Percentiles rank a stretch among this genome's conserved stretches.
These are phyloP conservation scores for Tetraneura akinire DNA, from an alignment of 1,140 invertebrate genomes.

Conservation along the genomic window DNA sequence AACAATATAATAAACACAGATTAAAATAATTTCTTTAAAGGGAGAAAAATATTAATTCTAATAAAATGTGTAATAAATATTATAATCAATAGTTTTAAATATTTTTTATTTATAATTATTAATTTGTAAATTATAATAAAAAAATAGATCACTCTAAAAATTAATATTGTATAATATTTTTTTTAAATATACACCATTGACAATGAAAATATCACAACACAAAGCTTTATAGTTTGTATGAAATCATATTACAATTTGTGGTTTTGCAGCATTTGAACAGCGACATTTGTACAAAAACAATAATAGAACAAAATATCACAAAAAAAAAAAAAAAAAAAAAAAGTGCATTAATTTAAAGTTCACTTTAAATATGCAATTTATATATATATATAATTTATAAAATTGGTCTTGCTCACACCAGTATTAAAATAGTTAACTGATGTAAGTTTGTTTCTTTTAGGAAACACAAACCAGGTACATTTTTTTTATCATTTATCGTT, in stretches of 20 bases:
- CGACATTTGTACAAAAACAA: conserved; percentile 41
- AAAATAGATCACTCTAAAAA: conserved; percentile 45
- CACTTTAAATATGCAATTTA: conserved; percentile 30
- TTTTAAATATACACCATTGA: conserved; percentile 47
- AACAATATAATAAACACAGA: conserved; percentile 4
- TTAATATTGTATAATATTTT: conserved; percentile 39
- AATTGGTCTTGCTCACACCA: conserved; percentile 5
- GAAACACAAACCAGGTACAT: conserved; percentile 10
- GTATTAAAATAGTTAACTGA: conserved; percentile 30
- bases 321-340: too few species aligned
- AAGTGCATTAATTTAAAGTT: conserved; percentile 29
- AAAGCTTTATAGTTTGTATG: conserved; percentile 26
- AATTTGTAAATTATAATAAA: conserved; percentile 29
- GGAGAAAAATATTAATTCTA: neutral
- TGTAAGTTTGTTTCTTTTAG: neutral
- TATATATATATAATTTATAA: neutral
- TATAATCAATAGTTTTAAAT: conserved; percentile 18
- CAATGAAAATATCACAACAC: conserved; percentile 45
- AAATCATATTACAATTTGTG: conserved; percentile 37
- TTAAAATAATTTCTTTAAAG: neutral
- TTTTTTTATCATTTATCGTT: conserved; percentile 14
- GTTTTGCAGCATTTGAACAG: neutral
- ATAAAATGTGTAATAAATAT: conserved; percentile 8
- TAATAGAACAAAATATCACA: conserved; percentile 48
- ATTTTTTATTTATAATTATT: conserved; percentile 1